These are phyloP conservation scores for Philhelius pedissequus DNA, from an alignment of 2,888 invertebrate species.

Conservation along the genomic window DNA sequence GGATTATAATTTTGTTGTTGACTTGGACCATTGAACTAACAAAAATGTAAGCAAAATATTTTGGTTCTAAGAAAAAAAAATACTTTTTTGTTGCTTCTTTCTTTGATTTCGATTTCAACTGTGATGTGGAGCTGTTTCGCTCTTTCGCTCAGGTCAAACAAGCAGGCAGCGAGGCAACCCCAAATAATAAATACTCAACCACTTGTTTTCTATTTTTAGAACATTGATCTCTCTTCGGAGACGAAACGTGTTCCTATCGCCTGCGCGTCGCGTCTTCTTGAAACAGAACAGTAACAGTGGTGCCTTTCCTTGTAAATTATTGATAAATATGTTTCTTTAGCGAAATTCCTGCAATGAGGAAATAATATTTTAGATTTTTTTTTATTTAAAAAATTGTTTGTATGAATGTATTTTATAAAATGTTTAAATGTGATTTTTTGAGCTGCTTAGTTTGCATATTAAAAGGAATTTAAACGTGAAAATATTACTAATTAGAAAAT, in stretches of 20 bases:
- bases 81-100: constrained; percentile 20
- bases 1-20: constrained; percentile 28
- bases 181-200: constrained; percentile 52
- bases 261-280: constrained; percentile 28
- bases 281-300: constrained; percentile 13
- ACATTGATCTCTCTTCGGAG: constrained; percentile 60
- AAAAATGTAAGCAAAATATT: constrained; percentile 66
- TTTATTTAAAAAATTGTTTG: too few relatives aligned
- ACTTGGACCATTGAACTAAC: constrained; percentile 33
- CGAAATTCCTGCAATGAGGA: neutral
- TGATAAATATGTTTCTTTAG: neutral
- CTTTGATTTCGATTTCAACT: constrained; percentile 51
- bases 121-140: neutral
- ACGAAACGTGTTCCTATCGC: constrained; percentile 63
- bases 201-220: constrained; percentile 71
- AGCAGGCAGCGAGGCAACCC: constrained; percentile 55
- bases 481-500: too few relatives aligned
- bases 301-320: neutral
- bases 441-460: too few relatives aligned
- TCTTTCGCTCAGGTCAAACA: neutral
- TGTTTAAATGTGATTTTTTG: too few relatives aligned
- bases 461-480: too few relatives aligned
- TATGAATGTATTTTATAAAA: too few relatives aligned
- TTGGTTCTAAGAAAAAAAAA: neutral
- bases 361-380: neutral